Percentiles rank a stretch among this genome's conserved stretches.
phyloP scores from a whole-genome alignment of 2,888 invertebrate species.

The Nowickia ferox region DNA sequence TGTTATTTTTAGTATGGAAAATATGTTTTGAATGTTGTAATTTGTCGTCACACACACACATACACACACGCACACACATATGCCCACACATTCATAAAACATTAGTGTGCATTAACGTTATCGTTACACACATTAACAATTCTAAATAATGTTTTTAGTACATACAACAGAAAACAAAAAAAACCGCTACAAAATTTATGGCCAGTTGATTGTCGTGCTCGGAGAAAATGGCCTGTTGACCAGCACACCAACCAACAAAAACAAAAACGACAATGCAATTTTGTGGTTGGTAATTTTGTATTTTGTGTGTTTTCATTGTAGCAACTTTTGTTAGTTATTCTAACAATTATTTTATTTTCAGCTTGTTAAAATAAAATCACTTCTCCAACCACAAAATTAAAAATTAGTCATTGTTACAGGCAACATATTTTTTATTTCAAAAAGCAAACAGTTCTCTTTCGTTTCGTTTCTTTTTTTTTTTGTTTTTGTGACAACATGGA shows the following conservation, averaged over 20 bases:
- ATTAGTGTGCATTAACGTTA: conserved; percentile 1
- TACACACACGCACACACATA: neutral
- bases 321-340: conserved; percentile 15
- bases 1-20: conserved; percentile 16
- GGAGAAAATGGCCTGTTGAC: conserved; percentile 49
- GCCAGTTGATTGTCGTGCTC: conserved; percentile 27
- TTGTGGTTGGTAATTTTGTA: conserved; percentile 65
- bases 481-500: neutral
- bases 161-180: conserved; percentile 22
- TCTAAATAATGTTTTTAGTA: conserved; percentile 20
- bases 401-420: conserved; percentile 69
- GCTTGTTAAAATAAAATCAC: conserved; percentile 65
- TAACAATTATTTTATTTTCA: conserved; percentile 58
- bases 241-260: conserved; percentile 55
- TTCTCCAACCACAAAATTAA: conserved; percentile 36
- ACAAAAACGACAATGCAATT: conserved; percentile 65
- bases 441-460: neutral
- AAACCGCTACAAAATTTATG: conserved; percentile 55
- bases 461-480: neutral
- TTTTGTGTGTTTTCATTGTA: conserved; percentile 31
- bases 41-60: conserved; percentile 5
- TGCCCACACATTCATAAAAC: neutral
- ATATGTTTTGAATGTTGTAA: conserved; percentile 43
- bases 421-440: conserved; percentile 66
- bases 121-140: conserved; percentile 11